phyloP scores from a whole-genome alignment of 2,797 vertebrate species.

The Chelonia mydas region DNA sequence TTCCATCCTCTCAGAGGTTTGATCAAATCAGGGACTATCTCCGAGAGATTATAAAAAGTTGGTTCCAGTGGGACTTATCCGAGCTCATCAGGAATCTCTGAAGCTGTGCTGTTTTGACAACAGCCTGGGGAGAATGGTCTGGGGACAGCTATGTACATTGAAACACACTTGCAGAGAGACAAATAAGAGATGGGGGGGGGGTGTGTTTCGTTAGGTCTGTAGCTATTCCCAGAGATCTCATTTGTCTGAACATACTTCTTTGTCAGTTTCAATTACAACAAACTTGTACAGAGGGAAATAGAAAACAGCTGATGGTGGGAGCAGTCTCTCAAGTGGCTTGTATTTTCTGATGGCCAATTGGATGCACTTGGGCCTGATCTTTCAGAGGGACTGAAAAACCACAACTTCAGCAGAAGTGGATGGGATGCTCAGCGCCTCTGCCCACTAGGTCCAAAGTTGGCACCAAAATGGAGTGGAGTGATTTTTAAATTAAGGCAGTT shows the following conservation, averaged over 20 bases:
- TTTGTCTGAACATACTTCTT: background rate
- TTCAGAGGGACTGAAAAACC: background rate
- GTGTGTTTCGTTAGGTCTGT: background rate
- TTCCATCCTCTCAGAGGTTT: constrained; percentile 1
- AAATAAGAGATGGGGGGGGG: background rate
- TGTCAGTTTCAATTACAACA: background rate
- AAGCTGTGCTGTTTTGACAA: background rate
- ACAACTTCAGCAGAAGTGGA: background rate
- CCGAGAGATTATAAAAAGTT: background rate
- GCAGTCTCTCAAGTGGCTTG: background rate
- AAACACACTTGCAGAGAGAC: background rate
- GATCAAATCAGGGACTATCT: background rate
- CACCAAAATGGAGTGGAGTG: background rate
- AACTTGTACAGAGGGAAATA: background rate
- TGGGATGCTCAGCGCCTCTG: background rate
- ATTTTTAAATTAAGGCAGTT: background rate
- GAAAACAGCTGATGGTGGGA: background rate
- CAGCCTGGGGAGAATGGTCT: fast-evolving
- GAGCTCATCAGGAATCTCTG: background rate
- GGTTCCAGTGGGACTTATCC: background rate
- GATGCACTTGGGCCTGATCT: no score
- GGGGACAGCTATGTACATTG: background rate
- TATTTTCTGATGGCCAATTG: no score
- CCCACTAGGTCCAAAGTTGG: background rate
- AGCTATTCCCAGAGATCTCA: background rate